Base-by-base conservation (phyloP, 2,113 vertebrate species). In the Chunga burmeisteri region DNA sequence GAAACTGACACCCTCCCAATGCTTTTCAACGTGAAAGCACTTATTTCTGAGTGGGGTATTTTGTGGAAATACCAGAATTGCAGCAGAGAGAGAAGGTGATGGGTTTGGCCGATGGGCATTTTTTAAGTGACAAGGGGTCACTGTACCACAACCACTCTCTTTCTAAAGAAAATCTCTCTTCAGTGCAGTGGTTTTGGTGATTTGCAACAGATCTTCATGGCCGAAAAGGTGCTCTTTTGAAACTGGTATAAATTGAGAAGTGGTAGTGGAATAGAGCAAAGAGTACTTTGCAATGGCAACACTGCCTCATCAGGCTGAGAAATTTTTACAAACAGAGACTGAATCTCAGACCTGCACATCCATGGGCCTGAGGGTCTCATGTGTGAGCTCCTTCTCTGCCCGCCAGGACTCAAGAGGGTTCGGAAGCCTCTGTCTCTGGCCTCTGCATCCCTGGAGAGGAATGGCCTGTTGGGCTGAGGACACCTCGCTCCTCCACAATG, bases 381-480 rank as follows among this genome's bases (percentile, higher is more conserved):
- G 21, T n/a, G 32, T 56, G 46, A 93, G 50, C 10, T 62, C 18
- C 55, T 56, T 47, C 59, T 72, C 44, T 78, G 44, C 50, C 55
- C 50, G 22, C 7, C 53, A 65, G 44, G 59, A 36, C 44, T 36
- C 23, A 29, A 10, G 25, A 5, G 36, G 50, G 56, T 58, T 90
- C 56, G 56, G 63, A 21, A 93, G 19, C 53, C 49, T 59, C 46
- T 1, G 0, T 3, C 46, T 61, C 75, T 56, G 40, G 46, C 32
- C 16, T 72, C 70, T 66, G 34, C 26, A 65, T 5, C 14, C 32
- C 52, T 30, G 7, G 10, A 58, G 27, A 58, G 34, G 53, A 58
- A 44, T 0, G 2, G 34, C 0, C 0, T 10, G 7, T 30, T 15
- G 20, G 52, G n/a, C 49, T 81, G 74, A 62, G 53, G 44, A 34